Base-by-base conservation (phyloP, 2,888 invertebrate genomes). In the Chironomus tentans region DNA sequence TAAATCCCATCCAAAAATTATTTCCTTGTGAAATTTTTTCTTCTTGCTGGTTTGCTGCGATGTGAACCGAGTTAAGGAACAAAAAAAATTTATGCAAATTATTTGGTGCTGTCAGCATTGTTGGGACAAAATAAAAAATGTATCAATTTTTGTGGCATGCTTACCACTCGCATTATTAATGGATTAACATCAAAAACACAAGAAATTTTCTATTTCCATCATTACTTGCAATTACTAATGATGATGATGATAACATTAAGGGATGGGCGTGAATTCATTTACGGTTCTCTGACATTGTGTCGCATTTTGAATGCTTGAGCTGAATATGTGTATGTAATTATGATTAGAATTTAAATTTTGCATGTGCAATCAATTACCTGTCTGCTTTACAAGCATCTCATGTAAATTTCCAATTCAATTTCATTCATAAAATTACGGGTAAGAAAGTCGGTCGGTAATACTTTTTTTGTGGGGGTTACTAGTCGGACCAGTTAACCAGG, bases 31-130 rank as follows among this genome's bases (percentile, higher is more conserved):
- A 18, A 56, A 56, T 18, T 56, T 10, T n/a, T 38, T 38, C 38
- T 38, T 56, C 18, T 56, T 56, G 1, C 18, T 15, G 4, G 6
- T 4, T 18, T 18, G 56, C 18, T 56, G 56, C 56, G 18, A 56
- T 18, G 56, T 18, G 56, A 56, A 18, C 56, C 7, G 7, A 56
- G 18, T 38, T 38, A 15, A 56, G 56, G n/a, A 24, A 71, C 15
- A 71, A 71, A 50, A 69, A 68, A n/a, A 21, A n/a, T 24, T 12
- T 71, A 71, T 71, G 50, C 71, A 71, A 61, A 71, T 71, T 71
- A 10, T 24, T 38, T 21, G 13, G 4, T 70, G 15, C 21, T 48
- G 47, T 70, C 15, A 38, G 3, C 28, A 68, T 6, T 56, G 24
- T 38, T 13, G 13, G 68, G 38, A 28, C 15, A 28, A 3, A n/a